A percentile compares a stretch with the other conserved stretches of the same genome.
Evolutionary conservation across 1,140 invertebrate species (phyloP).

Genomic region (Pristionchus pacificus): DNA sequence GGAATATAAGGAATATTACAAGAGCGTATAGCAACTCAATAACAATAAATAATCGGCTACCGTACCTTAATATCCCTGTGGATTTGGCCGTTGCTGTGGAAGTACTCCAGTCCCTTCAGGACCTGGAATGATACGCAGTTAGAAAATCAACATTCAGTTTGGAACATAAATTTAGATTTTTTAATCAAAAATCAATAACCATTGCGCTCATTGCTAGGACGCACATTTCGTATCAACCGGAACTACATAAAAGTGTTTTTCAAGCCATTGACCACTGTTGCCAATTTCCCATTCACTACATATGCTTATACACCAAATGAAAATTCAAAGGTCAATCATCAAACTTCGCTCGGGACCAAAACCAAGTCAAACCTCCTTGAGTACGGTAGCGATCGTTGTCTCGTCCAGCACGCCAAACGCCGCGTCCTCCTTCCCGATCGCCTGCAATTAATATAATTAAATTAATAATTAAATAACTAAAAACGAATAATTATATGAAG

Average conservation of each 20-base stretch:
- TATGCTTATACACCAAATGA: too few species aligned
- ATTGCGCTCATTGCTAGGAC: background rate
- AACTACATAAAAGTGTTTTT: too few species aligned
- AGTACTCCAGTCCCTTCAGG: slow-evolving; percentile 94
- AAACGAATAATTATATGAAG: too few species aligned
- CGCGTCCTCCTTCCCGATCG: slow-evolving; percentile 79
- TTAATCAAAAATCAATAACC: background rate
- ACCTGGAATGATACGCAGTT: slow-evolving; percentile 76
- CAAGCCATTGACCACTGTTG: too few species aligned
- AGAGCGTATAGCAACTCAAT: too few species aligned
- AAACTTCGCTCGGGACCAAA: too few species aligned
- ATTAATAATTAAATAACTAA: too few species aligned
- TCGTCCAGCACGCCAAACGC: slow-evolving; percentile 96
- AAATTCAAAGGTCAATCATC: too few species aligned
- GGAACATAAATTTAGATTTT: background rate
- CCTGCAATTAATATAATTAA: slow-evolving; percentile 34
- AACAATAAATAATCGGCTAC: background rate
- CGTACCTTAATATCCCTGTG: slow-evolving; percentile 67
- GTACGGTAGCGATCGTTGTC: slow-evolving; percentile 91
- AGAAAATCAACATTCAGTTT: too few species aligned
- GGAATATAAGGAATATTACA: slow-evolving; percentile 15
- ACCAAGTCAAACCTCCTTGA: slow-evolving; percentile 64
- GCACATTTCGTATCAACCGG: too few species aligned
- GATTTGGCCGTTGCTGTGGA: slow-evolving; percentile 97
- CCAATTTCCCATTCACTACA: too few species aligned